Evolutionary conservation across 2,888 invertebrate species (phyloP).

Genomic region (Drosophila rubida): DNA sequence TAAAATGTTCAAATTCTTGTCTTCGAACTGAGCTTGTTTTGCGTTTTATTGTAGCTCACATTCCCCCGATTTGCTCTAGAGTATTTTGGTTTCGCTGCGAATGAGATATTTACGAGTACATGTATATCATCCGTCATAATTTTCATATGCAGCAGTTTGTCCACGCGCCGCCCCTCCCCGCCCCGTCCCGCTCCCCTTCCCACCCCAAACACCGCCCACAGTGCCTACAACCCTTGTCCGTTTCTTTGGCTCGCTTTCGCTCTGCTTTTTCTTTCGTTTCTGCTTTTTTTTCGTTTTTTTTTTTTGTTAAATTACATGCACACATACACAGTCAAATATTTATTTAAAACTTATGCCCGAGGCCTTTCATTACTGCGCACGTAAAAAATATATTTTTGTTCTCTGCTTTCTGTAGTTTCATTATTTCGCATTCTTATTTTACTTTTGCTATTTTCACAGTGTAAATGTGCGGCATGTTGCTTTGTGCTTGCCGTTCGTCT

Average conservation of each 20-base stretch:
- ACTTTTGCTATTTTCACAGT: constrained; percentile 54
- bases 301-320: constrained; percentile 78
- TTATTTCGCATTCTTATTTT: constrained; percentile 32
- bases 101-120: not conserved
- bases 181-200: not conserved
- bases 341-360: constrained; percentile 79
- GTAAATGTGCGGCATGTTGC: constrained; percentile 69
- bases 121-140: constrained; percentile 48
- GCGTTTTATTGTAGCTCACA: too few relatives aligned
- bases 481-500: constrained; percentile 52
- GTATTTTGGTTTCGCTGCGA: constrained; percentile 23
- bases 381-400: constrained; percentile 53
- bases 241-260: constrained; percentile 53
- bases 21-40: not conserved
- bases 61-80: not conserved
- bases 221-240: constrained; percentile 37
- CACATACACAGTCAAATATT: constrained; percentile 73
- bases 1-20: not conserved
- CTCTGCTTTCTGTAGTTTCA: constrained; percentile 38
- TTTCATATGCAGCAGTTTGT: constrained; percentile 61
- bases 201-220: not conserved
- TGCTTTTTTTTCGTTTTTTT: constrained; percentile 31
- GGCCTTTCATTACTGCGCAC: constrained; percentile 78
- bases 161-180: constrained; percentile 31
- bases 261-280: constrained; percentile 30